Percentiles rank a stretch among this genome's conserved stretches.
phyloP scores from a whole-genome alignment of 2,113 vertebrate species.

The Noctilio leporinus region DNA sequence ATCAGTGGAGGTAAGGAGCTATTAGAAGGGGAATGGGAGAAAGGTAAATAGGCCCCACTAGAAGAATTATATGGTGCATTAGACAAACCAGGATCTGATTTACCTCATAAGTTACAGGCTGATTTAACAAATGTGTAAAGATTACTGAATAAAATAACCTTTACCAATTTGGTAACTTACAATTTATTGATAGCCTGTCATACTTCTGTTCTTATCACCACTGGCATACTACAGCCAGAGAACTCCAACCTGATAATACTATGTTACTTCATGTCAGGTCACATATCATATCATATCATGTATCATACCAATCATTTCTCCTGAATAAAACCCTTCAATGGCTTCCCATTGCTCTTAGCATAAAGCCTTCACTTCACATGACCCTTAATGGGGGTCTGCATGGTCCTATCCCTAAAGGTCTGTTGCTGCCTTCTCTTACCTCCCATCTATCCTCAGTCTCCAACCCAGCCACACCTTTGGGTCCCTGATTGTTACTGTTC shows the following conservation, averaged over 20 bases:
- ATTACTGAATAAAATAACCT: neutral
- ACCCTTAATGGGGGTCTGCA: neutral
- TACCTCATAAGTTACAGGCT: neutral
- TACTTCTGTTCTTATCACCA: neutral
- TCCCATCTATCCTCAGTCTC: neutral
- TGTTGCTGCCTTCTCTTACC: neutral
- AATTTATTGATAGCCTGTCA: neutral
- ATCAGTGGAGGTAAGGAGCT: neutral
- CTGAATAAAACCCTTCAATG: neutral
- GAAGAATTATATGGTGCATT: neutral
- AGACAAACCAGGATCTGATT: neutral
- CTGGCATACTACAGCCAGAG: neutral
- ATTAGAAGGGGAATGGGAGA: neutral
- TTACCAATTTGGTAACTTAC: neutral
- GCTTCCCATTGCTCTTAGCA: neutral
- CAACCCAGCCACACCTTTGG: neutral
- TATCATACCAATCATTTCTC: neutral
- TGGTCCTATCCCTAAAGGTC: neutral
- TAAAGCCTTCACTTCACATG: neutral
- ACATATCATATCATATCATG: neutral
- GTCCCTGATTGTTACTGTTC: neutral
- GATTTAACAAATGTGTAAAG: neutral
- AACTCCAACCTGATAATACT: neutral
- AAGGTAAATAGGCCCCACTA: neutral
- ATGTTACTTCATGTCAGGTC: neutral